These are phyloP conservation scores for Poecilia velifera DNA, from an alignment of 2,797 vertebrate genomes.

Conservation along the genomic window DNA sequence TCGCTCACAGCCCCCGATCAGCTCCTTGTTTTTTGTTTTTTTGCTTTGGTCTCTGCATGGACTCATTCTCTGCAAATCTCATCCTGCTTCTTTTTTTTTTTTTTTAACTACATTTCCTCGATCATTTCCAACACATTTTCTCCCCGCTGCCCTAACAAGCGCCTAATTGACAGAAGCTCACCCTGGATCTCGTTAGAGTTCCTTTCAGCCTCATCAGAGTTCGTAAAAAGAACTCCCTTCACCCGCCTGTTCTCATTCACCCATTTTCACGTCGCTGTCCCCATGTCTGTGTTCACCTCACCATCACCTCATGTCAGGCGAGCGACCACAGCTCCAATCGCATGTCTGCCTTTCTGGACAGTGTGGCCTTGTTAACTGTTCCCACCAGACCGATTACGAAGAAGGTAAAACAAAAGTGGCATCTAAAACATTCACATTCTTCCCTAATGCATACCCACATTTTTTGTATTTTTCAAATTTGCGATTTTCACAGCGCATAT, in stretches of 20 bases:
- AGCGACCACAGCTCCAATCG: constrained; percentile 86
- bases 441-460: constrained; percentile 37
- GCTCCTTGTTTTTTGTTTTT: constrained; percentile 11
- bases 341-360: constrained; percentile 91
- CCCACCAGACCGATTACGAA: constrained; percentile 85
- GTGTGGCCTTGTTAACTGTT: constrained; percentile 82
- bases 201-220: constrained; percentile 29
- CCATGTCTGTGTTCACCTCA: constrained; percentile 74
- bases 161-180: constrained; percentile 35
- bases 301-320: constrained; percentile 82
- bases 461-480: constrained; percentile 8
- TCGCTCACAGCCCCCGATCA: constrained; percentile 27
- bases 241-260: constrained; percentile 48
- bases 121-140: constrained; percentile 28
- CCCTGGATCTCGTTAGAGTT: constrained; percentile 35
- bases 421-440: constrained; percentile 25
- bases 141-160: constrained; percentile 31
- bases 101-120: constrained; percentile 22
- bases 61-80: constrained; percentile 24
- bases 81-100: constrained; percentile 24
- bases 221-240: constrained; percentile 45
- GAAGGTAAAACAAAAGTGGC: constrained; percentile 88
- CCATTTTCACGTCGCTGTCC: constrained; percentile 70
- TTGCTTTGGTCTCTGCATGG: constrained; percentile 30
- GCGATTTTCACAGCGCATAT: background rate